Base-by-base conservation (phyloP, 2,797 vertebrate genomes). In the Darevskia mixta region DNA sequence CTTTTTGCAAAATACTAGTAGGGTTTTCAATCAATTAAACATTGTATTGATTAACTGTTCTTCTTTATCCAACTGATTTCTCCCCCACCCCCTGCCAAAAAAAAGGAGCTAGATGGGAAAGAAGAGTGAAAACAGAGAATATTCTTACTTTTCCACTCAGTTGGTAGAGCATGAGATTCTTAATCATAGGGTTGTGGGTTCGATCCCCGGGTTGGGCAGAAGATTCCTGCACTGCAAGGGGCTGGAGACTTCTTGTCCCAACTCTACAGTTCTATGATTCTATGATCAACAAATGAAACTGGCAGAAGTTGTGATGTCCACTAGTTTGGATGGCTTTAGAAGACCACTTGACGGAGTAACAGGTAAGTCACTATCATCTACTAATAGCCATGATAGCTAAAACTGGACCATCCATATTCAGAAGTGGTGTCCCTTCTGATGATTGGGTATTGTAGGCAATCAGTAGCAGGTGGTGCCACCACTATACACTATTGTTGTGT, bases 11-110 rank as follows among this genome's bases (percentile, higher is more conserved):
- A 79, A 80, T 4, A 41, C 20, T 66, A 88, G 87, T 43, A 84
- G 66, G 20, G 45, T 49, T 88, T 84, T 84, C 38, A 75, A 64
- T 41, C 69, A 43, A 86, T 78, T 78, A 86, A 82, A 75, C 20
- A 41, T 75, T 64, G 38, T 66, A 76, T 76, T 87, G 55, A 81
- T 64, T 87, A 79, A 87, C 25, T 75, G 38, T 20, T 75, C 79
- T 35, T 45, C 69, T 75, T 87, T 81, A 73, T 82, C 27, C 55
- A 43, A 75, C 35, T 25, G 81, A 73, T 79, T 83, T 64, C 77
- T 8, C 58, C 23, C 6, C 1, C 18, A 2, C 2, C 17, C 35
- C 35, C 35, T 38, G 32, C 17, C 17, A 23, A 23, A 23, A 64
- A 66, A 82, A 66, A 61, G 73, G 5, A 64, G 29, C 69, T 43